Percentiles rank a stretch among this genome's conserved stretches.
phyloP scores from a whole-genome alignment of 2,888 invertebrate genomes.

The Marasmarcha lunaedactyla region DNA sequence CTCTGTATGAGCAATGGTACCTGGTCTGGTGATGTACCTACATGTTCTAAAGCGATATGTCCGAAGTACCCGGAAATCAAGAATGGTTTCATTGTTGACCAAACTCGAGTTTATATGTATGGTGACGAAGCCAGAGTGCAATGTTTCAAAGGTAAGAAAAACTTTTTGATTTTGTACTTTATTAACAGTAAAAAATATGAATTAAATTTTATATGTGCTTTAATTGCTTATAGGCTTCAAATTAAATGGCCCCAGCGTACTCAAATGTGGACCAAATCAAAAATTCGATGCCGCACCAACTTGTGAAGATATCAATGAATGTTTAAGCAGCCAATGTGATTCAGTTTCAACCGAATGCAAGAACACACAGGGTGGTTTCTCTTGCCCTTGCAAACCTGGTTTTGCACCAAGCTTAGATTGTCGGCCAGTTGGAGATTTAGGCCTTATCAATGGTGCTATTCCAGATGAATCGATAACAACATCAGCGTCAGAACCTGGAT shows the following conservation, averaged over 20 bases:
- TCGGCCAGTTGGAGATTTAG: conserved; percentile 90
- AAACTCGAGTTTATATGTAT: conserved; percentile 80
- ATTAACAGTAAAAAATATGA: conserved; percentile 2
- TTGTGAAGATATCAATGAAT: conserved; percentile 94
- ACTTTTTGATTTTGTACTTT: conserved; percentile 1
- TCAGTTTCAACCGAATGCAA: conserved; percentile 90
- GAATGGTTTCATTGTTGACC: conserved; percentile 89
- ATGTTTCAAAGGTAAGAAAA: conserved; percentile 77
- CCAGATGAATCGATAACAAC: conserved; percentile 91
- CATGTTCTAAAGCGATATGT: conserved; percentile 83
- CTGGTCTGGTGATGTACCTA: conserved; percentile 93
- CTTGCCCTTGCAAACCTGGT: conserved; percentile 87
- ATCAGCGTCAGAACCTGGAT: conserved; percentile 85
- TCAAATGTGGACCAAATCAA: conserved; percentile 88
- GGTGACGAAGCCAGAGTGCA: conserved; percentile 93
- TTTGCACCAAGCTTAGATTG: conserved; percentile 90
- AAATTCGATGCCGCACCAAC: conserved; percentile 85
- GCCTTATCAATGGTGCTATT: conserved; percentile 88
- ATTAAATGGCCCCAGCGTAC: conserved; percentile 84
- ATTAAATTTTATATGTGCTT: not conserved
- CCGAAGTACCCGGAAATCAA: conserved; percentile 82
- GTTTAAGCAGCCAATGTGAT: conserved; percentile 89
- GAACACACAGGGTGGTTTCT: conserved; percentile 89
- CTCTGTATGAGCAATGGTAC: conserved; percentile 96
- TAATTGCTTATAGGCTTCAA: conserved; percentile 75